phyloP scores from a whole-genome alignment of 2,888 invertebrate species.

The Rhagophthalmus giganteus region DNA sequence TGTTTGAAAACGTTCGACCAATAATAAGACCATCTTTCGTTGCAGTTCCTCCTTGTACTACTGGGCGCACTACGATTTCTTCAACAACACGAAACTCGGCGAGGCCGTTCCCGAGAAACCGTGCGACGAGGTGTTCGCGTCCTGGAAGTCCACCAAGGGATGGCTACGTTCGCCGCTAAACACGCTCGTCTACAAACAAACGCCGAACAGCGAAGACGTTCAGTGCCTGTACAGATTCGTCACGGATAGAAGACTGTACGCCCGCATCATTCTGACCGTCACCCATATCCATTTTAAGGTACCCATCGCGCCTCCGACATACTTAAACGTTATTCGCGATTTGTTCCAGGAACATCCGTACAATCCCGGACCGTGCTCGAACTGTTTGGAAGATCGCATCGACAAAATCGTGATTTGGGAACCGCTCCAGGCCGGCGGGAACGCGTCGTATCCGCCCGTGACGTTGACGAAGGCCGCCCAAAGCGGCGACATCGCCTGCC shows the following conservation, averaged over 20 bases:
- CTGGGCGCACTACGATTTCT: slow-evolving; percentile 94
- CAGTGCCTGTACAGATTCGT: slow-evolving; percentile 83
- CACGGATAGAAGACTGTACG: slow-evolving; percentile 79
- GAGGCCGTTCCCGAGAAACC: slow-evolving; percentile 78
- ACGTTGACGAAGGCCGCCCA: slow-evolving; percentile 63
- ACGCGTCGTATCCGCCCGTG: slow-evolving; percentile 55
- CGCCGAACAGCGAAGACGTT: slow-evolving; percentile 72
- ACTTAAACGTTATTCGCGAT: too few relatives aligned
- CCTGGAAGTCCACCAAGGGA: slow-evolving; percentile 79
- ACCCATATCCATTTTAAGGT: slow-evolving; percentile 81
- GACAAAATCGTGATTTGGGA: slow-evolving; percentile 84
- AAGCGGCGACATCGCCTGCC: slow-evolving; percentile 71
- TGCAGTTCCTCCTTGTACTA: slow-evolving; percentile 82
- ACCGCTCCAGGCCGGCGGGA: slow-evolving; percentile 58
- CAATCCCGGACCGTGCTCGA: slow-evolving; percentile 78
- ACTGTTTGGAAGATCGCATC: slow-evolving; percentile 83
- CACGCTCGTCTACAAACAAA: slow-evolving; percentile 82
- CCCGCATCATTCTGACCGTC: slow-evolving; percentile 77
- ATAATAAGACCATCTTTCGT: too few relatives aligned
- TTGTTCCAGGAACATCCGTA: slow-evolving; percentile 78
- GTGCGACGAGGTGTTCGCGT: slow-evolving; percentile 86
- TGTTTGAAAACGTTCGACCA: too few relatives aligned
- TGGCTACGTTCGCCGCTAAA: slow-evolving; percentile 81
- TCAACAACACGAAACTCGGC: slow-evolving; percentile 86
- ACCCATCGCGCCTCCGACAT: too few relatives aligned